A percentile compares a stretch with the other conserved stretches of the same genome.
Evolutionary conservation across 2,888 invertebrate genomes (phyloP).

Genomic region (Callinectes sapidus): DNA sequence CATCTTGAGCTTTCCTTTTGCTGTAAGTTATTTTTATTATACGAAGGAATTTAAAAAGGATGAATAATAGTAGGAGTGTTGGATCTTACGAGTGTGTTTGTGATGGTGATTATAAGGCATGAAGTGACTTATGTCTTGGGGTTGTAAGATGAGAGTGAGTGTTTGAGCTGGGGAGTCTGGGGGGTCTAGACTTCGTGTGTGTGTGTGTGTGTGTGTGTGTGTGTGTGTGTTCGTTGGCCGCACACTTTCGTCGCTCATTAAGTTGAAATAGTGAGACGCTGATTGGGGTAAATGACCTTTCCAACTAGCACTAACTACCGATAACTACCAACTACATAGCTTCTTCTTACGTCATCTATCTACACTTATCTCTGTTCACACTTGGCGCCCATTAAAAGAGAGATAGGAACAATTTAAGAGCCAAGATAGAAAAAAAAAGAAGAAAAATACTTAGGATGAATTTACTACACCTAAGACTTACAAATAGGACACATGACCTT

Average conservation of each 20-base stretch:
- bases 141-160: not conserved
- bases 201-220: constrained; percentile 24
- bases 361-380: not conserved
- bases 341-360: not conserved
- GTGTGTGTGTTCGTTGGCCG: not conserved
- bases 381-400: not conserved
- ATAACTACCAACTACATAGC: not conserved
- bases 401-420: not conserved
- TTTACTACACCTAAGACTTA: not conserved
- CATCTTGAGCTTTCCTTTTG: not conserved
- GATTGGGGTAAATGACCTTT: not conserved
- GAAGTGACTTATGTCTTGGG: not conserved
- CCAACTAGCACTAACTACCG: not conserved
- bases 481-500: not conserved
- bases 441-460: not conserved
- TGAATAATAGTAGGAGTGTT: not conserved
- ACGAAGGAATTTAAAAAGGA: not conserved
- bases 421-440: not conserved
- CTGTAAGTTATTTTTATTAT: not conserved
- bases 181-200: not conserved
- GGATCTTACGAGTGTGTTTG: not conserved
- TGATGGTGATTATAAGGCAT: not conserved
- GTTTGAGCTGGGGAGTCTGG: too few relatives aligned
- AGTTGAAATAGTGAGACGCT: not conserved
- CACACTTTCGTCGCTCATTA: not conserved